Evolutionary conservation across 2,113 vertebrate species (phyloP).

Genomic region (Syrrhaptes paradoxus): DNA sequence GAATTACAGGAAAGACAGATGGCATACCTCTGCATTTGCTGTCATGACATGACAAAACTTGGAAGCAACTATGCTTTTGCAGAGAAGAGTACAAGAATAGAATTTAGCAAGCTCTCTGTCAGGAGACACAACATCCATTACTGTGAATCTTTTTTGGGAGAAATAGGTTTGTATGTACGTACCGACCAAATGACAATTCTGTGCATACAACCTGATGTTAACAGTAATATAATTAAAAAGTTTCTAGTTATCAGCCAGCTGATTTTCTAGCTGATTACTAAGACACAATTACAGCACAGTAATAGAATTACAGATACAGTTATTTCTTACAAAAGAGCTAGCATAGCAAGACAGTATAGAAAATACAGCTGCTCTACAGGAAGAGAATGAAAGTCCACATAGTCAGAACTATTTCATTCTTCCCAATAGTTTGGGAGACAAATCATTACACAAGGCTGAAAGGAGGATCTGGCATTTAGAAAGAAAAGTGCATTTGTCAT

Average conservation of each 20-base stretch:
- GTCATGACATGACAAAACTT: neutral
- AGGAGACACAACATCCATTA: neutral
- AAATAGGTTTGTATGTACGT: neutral
- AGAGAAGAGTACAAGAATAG: neutral
- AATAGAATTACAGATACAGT: neutral
- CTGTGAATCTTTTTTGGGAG: neutral
- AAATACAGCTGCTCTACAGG: slow-evolving; percentile 31
- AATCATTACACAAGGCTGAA: slow-evolving; percentile 54
- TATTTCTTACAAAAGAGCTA: neutral
- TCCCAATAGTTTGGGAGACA: slow-evolving; percentile 41
- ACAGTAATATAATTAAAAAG: neutral
- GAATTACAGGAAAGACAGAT: neutral
- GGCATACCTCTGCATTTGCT: neutral
- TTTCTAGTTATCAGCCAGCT: neutral
- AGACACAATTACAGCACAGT: neutral
- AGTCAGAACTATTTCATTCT: slow-evolving; percentile 44
- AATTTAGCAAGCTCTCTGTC: neutral
- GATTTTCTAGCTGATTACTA: neutral
- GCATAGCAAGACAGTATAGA: neutral
- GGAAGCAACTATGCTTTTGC: neutral
- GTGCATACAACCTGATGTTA: neutral
- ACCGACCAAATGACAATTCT: neutral
- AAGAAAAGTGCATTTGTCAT: slow-evolving; percentile 58
- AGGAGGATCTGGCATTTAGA: slow-evolving; percentile 49
- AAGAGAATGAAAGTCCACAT: slow-evolving; percentile 20